These are phyloP conservation scores for Nannoperca australis DNA, from an alignment of 2,797 vertebrate genomes.

Conservation along the genomic window DNA sequence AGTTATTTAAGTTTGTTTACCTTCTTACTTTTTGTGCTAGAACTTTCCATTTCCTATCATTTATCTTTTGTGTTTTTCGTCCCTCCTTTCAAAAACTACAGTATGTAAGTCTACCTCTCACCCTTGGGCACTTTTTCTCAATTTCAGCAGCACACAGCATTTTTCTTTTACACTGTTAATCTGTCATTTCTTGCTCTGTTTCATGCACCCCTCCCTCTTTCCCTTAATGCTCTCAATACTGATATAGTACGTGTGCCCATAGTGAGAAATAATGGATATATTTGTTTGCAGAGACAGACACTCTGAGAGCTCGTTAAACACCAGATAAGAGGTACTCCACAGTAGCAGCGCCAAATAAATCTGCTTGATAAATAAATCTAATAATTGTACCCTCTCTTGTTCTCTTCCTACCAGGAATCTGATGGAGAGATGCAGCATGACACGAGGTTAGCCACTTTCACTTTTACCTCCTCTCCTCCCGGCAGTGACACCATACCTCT, in stretches of 20 bases:
- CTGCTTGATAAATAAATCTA: slow-evolving; percentile 78
- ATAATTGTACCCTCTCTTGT: slow-evolving; percentile 79
- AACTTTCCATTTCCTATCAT: slow-evolving; percentile 23
- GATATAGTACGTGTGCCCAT: slow-evolving; percentile 48
- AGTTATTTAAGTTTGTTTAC: slow-evolving; percentile 6
- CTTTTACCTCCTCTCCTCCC: slow-evolving; percentile 72
- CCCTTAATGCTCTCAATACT: slow-evolving; percentile 60
- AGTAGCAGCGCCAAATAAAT: slow-evolving; percentile 64
- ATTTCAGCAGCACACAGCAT: slow-evolving; percentile 72
- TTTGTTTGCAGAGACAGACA: slow-evolving; percentile 75
- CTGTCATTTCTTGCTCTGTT: slow-evolving; percentile 67
- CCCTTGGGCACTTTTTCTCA: slow-evolving; percentile 59
- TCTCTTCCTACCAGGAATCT: slow-evolving; percentile 87
- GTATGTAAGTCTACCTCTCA: slow-evolving; percentile 32
- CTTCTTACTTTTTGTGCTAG: background rate
- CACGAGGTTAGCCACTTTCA: slow-evolving; percentile 91
- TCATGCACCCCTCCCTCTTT: slow-evolving; percentile 29
- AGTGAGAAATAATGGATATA: slow-evolving; percentile 73
- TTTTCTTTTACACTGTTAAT: slow-evolving; percentile 71
- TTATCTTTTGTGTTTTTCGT: slow-evolving; percentile 15
- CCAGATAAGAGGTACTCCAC: slow-evolving; percentile 71
- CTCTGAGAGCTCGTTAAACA: slow-evolving; percentile 76
- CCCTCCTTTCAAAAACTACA: slow-evolving; percentile 24
- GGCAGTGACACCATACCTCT: slow-evolving; percentile 53
- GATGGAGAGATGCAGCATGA: slow-evolving; percentile 92